Conservation (phyloP, 2,797 vertebrate species). For the Sebastes taczanowskii region DNA sequence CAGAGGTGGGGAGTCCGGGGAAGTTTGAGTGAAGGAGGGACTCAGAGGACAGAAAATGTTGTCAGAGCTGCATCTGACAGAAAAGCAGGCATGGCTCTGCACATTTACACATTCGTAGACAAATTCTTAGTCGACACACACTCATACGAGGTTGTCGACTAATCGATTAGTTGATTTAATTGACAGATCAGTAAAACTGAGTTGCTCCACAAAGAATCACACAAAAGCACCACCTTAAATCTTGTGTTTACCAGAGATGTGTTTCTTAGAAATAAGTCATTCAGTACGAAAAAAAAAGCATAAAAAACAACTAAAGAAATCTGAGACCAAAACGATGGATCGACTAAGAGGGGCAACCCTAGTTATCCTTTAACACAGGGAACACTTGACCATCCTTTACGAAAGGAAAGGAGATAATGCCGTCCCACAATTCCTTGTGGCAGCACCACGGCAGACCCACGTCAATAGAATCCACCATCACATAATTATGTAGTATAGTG, state of each 20-base stretch:
- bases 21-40: background rate
- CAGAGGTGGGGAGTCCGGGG: background rate
- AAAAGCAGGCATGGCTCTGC: background rate
- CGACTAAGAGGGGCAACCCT: too few species aligned
- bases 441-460: background rate
- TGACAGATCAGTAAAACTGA: too few species aligned
- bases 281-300: too few species aligned
- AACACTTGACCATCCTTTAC: background rate
- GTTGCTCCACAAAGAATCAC: too few species aligned
- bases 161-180: too few species aligned
- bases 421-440: background rate
- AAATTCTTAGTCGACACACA: too few species aligned
- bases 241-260: too few species aligned
- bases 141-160: too few species aligned
- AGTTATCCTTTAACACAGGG: background rate
- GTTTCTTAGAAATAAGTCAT: too few species aligned
- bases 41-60: background rate
- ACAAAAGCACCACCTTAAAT: too few species aligned
- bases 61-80: background rate
- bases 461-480: background rate
- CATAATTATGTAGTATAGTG: background rate
- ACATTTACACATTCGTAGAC: background rate
- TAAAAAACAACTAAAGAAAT: too few species aligned
- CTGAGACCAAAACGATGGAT: fast-evolving
- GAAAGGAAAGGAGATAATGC: background rate